These are phyloP conservation scores for Steatocranus sp. DNA, from an alignment of 2,797 vertebrate genomes.

Conservation along the genomic window DNA sequence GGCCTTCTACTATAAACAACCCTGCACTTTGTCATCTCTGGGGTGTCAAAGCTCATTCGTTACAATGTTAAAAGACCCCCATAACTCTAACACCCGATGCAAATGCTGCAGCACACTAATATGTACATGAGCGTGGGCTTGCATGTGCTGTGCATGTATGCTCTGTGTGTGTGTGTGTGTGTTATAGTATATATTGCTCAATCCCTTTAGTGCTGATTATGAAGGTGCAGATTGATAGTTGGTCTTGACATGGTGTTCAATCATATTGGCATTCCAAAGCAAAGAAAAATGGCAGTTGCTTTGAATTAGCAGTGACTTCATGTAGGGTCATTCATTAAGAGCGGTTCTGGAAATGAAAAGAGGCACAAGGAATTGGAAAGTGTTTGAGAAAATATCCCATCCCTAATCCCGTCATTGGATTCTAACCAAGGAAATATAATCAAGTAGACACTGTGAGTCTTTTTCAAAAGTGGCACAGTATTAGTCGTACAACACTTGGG, in stretches of 20 bases:
- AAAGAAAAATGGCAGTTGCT: conserved; percentile 69
- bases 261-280: conserved; percentile 69
- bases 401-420: not conserved
- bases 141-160: conserved; percentile 6
- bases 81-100: conserved; percentile 46
- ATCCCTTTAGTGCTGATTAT: conserved; percentile 67
- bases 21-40: conserved; percentile 56
- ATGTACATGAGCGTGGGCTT: not conserved
- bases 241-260: conserved; percentile 64
- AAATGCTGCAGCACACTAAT: conserved; percentile 28
- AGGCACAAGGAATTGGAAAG: not conserved
- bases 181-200: conserved; percentile 43
- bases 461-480: conserved; percentile 14
- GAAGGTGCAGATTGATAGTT: conserved; percentile 72
- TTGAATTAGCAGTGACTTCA: conserved; percentile 72
- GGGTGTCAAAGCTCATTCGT: conserved; percentile 55
- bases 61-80: conserved; percentile 52
- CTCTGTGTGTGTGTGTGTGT: conserved; percentile 2
- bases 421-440: not conserved
- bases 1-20: conserved; percentile 41
- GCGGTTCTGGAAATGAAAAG: conserved; percentile 8
- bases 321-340: conserved; percentile 64
- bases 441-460: not conserved
- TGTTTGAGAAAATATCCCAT: not conserved
- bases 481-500: conserved; percentile 3